Evolutionary conservation across 1,140 invertebrate species (phyloP), one percentile per base, ranked within the genome.

Genomic region (Camponotus pennsylvanicus): DNA sequence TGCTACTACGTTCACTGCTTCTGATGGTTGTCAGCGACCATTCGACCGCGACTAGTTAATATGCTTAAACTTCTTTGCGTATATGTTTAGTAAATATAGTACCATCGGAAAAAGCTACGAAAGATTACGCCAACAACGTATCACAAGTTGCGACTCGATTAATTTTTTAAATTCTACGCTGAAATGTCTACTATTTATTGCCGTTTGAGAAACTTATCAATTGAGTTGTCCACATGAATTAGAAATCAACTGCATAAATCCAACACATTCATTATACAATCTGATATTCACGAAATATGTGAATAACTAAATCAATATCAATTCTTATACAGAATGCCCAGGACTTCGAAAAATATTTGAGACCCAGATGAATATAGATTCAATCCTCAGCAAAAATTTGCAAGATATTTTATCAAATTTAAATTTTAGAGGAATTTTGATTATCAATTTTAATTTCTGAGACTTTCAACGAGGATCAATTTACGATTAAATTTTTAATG

Each of bases 1-100:
- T 83, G 32, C 45, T 75, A 73, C 27, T 75, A 87, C 80, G 86
- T 40, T 85, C 86, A 85, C 86, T 87, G 64, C 42, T 85, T 87
- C 64, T 67, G 85, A 86, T 55, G 61, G 37, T 40, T 75, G 40
- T 42, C 37, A 40, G 78, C 59, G 79, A 86, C 79, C 79, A 86
- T 84, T 86, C 85, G 34, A 83, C 49, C 37, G 63, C 45, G n/a
- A 32, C 27, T 85, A 73, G 42, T 73, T 45, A 73, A 66, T 32
- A 40, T 73, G 32, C 3, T 27, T n/a, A 79, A 66, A 34, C 7
- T 42, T 73, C 7, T 75, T 37, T 55, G 11, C 13, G 75, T 42
- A 45, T 21, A 27, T 64, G 13, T 34, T 70, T 57, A 37, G 21
- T 80, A 80, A 85, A 66, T 66, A 73, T 73, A 86, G 55, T 86